Evolutionary conservation across 2,797 vertebrate genomes (phyloP), one percentile per base, ranked within the genome.

Genomic region (Otus scops): DNA sequence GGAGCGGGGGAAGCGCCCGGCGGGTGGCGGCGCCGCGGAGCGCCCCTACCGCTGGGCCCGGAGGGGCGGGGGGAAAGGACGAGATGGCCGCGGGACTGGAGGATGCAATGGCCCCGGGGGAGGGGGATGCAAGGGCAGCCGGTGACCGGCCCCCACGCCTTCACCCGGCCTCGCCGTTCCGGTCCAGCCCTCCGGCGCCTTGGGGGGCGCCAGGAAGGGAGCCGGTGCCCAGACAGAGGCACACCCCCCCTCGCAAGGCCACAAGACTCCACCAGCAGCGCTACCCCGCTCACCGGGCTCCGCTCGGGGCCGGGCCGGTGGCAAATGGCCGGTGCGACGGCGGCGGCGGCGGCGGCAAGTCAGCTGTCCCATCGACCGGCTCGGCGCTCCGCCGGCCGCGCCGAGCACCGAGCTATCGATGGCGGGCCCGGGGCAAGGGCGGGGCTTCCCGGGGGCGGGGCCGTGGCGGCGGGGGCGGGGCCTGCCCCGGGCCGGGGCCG

Each of bases 321-420:
- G n/a, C 54, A 94, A 92, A 94, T 91, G 88, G 91, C 85, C 85
- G 77, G 73, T 13, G 22, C 56, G 13, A 24, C 50, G 38, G 22
- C 56, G 13, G 30, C 64, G 21, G 50, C 51, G 12, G 63, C 63
- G 9, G 47, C 45, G 20, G 63, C 43, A 9, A 32, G 56, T 15
- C 71, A 85, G 73, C 89, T 32, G 76, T 53, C 77, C 79, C 93
- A 94, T 85, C 92, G 63, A 88, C 67, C 24, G 1, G 24, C 53
- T 50, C 91, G 39, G 23, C 65, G 3, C 78, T 38, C 94, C 54
- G 3, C 53, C 34, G 19, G 26, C 38, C 36, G 8, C 57, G 41
- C 68, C 67, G 76, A 89, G 53, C 81, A 39, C 89, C 90, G 93
- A 92, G 53, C 53, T 18, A 57, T 34, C 74, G 91, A 88, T 90